Evolutionary conservation across 2,888 invertebrate genomes (phyloP), one percentile per base, ranked within the genome.

Genomic region (Amphimallon solstitiale): DNA sequence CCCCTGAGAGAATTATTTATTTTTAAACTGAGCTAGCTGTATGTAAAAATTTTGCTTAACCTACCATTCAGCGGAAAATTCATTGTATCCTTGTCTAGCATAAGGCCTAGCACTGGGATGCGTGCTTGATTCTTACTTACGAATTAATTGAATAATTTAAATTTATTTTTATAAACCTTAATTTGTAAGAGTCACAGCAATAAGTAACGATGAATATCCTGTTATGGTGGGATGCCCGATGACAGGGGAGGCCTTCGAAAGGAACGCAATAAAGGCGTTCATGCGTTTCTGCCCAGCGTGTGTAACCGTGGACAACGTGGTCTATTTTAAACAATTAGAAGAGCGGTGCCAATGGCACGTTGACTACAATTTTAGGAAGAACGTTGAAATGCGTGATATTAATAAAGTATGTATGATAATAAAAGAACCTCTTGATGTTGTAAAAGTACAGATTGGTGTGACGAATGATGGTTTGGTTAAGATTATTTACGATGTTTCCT

Each of bases 311-410:
- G 40, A 40, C 38, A 2, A 48, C 48, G n/a, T 48, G 48, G 6
- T n/a, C 21, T 48, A 48, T 48, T 48, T 48, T 48, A 48, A 48
- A 48, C 48, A 48, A 48, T 48, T 48, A 23, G 48, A 48, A 48
- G 23, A 48, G 12, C 48, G 23, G 23, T 48, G 48, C n/a, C 48
- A 48, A 23, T 40, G 40, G 40, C 40, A 40, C 40, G 40, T 40
- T n/a, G 40, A 40, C 12, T 40, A 40, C 12, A 40, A 40, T 40
- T 40, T 40, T 40, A 40, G 12, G 9, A 40, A 40, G 12, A 40
- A 40, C 9, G 12, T 40, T 40, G 40, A 40, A 40, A n/a, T 40
- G 40, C 40, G 12, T 40, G 40, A 40, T 40, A n/a, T 40, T 40
- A 40, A 40, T n/a, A 12, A 40, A 40, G 12, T 40, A 40, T 40